Conservation (phyloP, 2,113 vertebrate species). For the Notothenia rossii region DNA sequence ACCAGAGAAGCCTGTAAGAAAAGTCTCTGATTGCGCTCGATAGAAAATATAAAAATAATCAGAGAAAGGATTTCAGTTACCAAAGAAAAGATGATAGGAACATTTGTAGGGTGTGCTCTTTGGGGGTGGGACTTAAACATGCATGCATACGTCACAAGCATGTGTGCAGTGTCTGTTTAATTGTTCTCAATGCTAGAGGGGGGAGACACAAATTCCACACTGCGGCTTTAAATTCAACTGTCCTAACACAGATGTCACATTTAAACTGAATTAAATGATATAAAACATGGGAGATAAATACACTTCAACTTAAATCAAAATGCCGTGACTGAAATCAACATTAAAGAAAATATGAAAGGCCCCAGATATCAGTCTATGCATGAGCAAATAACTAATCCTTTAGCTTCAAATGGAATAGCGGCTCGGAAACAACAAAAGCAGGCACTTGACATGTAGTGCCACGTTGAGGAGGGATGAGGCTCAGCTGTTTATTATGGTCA, state of each 20-base stretch:
- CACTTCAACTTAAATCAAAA: slow-evolving; percentile 15
- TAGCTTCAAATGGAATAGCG: slow-evolving; percentile 26
- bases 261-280: slow-evolving; percentile 1
- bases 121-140: too few species aligned
- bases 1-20: too few species aligned
- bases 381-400: slow-evolving; percentile 1
- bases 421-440: slow-evolving; percentile 16
- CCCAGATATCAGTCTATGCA: not conserved
- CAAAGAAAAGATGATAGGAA: too few species aligned
- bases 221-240: not conserved
- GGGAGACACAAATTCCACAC: too few species aligned
- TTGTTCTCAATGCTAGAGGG: too few species aligned
- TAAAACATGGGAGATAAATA: not conserved
- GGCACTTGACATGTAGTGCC: slow-evolving; percentile 12
- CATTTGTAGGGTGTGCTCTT: too few species aligned
- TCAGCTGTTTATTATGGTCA: slow-evolving; percentile 45
- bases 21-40: too few species aligned
- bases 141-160: too few species aligned
- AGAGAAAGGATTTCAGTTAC: too few species aligned
- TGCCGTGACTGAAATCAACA: slow-evolving; percentile 11
- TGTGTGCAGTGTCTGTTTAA: too few species aligned
- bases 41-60: too few species aligned
- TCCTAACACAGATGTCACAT: slow-evolving; percentile 5
- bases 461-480: not conserved
- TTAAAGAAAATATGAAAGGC: slow-evolving; percentile 2